These are phyloP conservation scores for Hermodice carunculata DNA, from an alignment of 2,888 invertebrate species.

Conservation along the genomic window DNA sequence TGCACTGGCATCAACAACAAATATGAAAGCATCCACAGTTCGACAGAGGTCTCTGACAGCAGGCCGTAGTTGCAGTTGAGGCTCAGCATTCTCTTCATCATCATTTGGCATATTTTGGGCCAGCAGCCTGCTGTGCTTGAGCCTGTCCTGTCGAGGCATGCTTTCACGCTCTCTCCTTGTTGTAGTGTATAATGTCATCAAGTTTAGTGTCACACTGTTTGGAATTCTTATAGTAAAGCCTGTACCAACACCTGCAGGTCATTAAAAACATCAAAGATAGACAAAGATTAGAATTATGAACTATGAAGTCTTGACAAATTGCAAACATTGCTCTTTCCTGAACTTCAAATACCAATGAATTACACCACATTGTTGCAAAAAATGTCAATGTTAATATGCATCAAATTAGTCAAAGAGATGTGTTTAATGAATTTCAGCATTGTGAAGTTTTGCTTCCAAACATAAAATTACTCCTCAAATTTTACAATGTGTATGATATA, in stretches of 20 bases:
- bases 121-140: slow-evolving; percentile 46
- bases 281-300: too few species aligned
- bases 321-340: too few species aligned
- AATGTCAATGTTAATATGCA: too few species aligned
- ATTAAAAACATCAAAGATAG: too few species aligned
- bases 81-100: slow-evolving; percentile 13
- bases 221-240: slow-evolving; percentile 36
- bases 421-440: not conserved
- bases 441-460: not conserved
- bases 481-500: too few species aligned
- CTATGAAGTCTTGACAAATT: not conserved
- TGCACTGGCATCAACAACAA: slow-evolving; percentile 63
- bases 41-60: slow-evolving; percentile 60
- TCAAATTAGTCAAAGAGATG: not conserved
- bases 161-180: slow-evolving; percentile 31
- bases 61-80: slow-evolving; percentile 50
- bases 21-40: slow-evolving; percentile 64
- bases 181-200: slow-evolving; percentile 38
- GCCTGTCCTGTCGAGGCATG: slow-evolving; percentile 16
- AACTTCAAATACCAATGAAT: too few species aligned
- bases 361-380: too few species aligned
- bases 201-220: slow-evolving; percentile 16
- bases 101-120: slow-evolving; percentile 22
- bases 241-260: slow-evolving; percentile 35
- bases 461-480: not conserved